Evolutionary conservation across 2,113 vertebrate species (phyloP).

Genomic region (Sceloporus tristichus): DNA sequence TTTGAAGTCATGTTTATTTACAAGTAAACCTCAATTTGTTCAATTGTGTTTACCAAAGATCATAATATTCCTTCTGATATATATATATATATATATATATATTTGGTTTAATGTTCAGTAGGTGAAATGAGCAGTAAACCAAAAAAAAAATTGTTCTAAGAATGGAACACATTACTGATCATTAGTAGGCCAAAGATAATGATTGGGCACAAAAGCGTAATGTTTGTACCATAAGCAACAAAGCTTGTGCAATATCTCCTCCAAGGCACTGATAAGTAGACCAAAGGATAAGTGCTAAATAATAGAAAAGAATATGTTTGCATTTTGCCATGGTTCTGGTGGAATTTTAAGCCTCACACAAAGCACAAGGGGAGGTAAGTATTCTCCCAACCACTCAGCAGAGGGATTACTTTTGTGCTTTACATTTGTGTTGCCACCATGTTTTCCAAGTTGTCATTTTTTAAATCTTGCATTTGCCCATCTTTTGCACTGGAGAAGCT

Average conservation of each 20-base stretch:
- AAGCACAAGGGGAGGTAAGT: background rate
- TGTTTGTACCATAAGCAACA: background rate
- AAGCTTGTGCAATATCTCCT: background rate
- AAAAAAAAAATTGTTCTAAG: too few relatives aligned
- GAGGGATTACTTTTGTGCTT: background rate
- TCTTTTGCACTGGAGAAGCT: conserved; percentile 33
- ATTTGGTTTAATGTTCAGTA: too few relatives aligned
- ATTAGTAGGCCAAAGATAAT: background rate
- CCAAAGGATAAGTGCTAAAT: background rate
- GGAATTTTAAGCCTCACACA: background rate
- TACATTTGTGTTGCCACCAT: background rate
- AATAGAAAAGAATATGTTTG: background rate
- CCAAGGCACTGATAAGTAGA: background rate
- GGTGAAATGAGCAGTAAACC: too few relatives aligned
- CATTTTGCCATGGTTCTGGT: background rate
- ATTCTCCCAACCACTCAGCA: background rate
- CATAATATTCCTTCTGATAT: too few relatives aligned
- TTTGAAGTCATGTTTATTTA: conserved; percentile 61
- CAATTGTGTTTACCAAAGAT: background rate
- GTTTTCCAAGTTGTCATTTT: background rate
- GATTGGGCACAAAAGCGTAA: background rate
- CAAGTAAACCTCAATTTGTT: background rate
- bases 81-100: too few relatives aligned
- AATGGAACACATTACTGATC: background rate
- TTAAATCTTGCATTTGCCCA: conserved; percentile 22